These are phyloP conservation scores for Cyphomyrus discorhynchus DNA, from an alignment of 2,113 vertebrate genomes.

Conservation along the genomic window DNA sequence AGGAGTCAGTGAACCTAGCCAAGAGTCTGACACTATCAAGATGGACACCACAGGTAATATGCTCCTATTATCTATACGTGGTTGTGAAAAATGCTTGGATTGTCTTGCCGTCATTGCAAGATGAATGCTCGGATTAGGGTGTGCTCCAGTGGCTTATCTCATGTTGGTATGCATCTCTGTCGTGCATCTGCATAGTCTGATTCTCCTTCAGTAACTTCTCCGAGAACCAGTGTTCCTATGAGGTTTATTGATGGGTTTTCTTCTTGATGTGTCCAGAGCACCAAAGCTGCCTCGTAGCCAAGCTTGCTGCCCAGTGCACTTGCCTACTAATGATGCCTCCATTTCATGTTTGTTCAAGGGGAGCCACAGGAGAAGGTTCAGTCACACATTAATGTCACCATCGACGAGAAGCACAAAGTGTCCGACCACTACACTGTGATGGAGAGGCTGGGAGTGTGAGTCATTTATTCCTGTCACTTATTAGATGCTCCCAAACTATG, in stretches of 20 bases:
- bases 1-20: slow-evolving; percentile 59
- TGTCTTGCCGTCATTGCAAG: not conserved
- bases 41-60: slow-evolving; percentile 52
- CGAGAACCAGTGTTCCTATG: not conserved
- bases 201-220: not conserved
- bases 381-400: slow-evolving; percentile 40
- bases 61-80: not conserved
- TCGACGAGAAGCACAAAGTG: slow-evolving; percentile 58
- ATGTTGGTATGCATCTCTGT: not conserved
- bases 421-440: slow-evolving; percentile 61
- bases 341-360: slow-evolving; percentile 26
- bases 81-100: not conserved
- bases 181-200: not conserved
- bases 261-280: not conserved
- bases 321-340: not conserved
- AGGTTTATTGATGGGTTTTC: not conserved
- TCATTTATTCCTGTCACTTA: not conserved
- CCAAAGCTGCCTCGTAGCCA: not conserved
- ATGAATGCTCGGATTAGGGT: not conserved
- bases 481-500: not conserved
- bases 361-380: slow-evolving; percentile 40
- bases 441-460: slow-evolving; percentile 76
- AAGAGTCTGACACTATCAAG: slow-evolving; percentile 50
- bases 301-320: not conserved
- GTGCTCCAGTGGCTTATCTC: not conserved